Percentiles rank a stretch among this genome's conserved stretches.
Evolutionary conservation across 2,888 invertebrate genomes (phyloP).

Genomic region (Lasioglossum pauxillum): DNA sequence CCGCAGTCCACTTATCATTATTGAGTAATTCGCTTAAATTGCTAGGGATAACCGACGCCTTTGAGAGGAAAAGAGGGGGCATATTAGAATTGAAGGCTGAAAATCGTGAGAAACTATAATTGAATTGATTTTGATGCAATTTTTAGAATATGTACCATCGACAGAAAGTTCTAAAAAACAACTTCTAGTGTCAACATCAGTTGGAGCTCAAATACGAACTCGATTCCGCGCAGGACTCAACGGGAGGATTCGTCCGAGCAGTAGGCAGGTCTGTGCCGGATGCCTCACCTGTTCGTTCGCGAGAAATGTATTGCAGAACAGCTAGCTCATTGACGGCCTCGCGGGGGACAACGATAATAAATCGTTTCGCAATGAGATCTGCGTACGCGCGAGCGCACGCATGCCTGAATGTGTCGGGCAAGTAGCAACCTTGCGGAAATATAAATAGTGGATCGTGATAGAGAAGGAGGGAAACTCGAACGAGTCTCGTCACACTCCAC

Average conservation of each 20-base stretch:
- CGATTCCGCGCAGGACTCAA: neutral
- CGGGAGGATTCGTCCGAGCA: neutral
- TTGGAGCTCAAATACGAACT: neutral
- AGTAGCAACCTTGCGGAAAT: slow-evolving; percentile 66
- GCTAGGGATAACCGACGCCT: no score
- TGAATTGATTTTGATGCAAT: no score
- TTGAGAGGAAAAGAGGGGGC: no score
- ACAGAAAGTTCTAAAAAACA: no score
- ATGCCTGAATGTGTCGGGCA: slow-evolving; percentile 40
- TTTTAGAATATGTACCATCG: no score
- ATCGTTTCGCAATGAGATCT: slow-evolving; percentile 73
- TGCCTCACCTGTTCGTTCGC: slow-evolving; percentile 5
- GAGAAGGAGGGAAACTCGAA: slow-evolving; percentile 45
- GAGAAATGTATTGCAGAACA: neutral
- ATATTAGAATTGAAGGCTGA: no score
- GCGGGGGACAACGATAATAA: slow-evolving; percentile 70
- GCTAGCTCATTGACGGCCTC: slow-evolving; percentile 60
- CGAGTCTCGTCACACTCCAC: slow-evolving; percentile 61
- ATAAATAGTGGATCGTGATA: slow-evolving; percentile 53
- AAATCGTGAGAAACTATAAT: no score
- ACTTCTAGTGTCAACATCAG: neutral
- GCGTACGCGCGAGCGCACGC: slow-evolving; percentile 35
- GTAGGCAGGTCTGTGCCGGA: neutral
- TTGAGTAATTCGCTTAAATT: no score
- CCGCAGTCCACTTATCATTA: no score